Conservation (phyloP, 2,797 vertebrate species). For the Protonibea diacanthus region DNA sequence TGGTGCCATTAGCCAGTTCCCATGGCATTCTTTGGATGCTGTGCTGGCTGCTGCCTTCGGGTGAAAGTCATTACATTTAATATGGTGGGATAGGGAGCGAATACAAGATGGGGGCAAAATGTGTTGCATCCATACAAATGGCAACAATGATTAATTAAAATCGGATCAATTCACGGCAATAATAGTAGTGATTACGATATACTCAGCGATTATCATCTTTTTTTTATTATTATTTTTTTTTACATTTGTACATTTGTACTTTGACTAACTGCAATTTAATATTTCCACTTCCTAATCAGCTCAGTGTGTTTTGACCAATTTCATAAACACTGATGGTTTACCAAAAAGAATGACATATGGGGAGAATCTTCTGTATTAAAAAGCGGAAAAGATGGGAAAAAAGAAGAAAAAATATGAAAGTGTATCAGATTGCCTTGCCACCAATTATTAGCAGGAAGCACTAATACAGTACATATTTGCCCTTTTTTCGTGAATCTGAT, state of each 20-base stretch:
- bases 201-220: not conserved
- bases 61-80: slow-evolving; percentile 77
- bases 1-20: slow-evolving; percentile 75
- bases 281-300: slow-evolving; percentile 33
- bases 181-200: slow-evolving; percentile 12
- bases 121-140: slow-evolving; percentile 60
- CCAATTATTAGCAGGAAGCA: slow-evolving; percentile 45
- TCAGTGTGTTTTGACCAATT: slow-evolving; percentile 29
- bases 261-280: slow-evolving; percentile 20
- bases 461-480: slow-evolving; percentile 24
- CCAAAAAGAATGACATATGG: slow-evolving; percentile 36
- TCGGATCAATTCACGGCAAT: slow-evolving; percentile 13
- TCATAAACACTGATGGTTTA: slow-evolving; percentile 19
- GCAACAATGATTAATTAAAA: slow-evolving; percentile 40
- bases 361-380: slow-evolving; percentile 26
- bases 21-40: slow-evolving; percentile 72
- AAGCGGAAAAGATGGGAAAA: not conserved
- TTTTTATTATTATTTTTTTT: not conserved
- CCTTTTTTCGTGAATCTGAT: slow-evolving; percentile 41
- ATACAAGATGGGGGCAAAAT: slow-evolving; percentile 49
- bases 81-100: slow-evolving; percentile 53
- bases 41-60: slow-evolving; percentile 67
- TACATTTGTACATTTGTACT: not conserved
- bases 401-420: slow-evolving; percentile 2
- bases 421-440: slow-evolving; percentile 8